Conservation (phyloP, 2,888 invertebrate genomes). For the Eurytoma adleriae region DNA sequence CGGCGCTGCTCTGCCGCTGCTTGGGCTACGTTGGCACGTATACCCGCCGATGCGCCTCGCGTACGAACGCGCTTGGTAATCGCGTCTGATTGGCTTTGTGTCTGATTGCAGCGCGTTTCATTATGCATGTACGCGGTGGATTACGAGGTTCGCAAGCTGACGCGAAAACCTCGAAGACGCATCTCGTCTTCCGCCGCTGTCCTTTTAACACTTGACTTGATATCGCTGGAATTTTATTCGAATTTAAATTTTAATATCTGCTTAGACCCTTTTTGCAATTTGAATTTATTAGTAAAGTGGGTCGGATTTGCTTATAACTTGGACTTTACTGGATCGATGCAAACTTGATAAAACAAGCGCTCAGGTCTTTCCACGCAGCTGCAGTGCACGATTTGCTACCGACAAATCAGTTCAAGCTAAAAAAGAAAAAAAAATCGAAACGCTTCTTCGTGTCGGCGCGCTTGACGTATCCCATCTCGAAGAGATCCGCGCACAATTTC, state of each 20-base stretch:
- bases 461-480: background rate
- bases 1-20: no score
- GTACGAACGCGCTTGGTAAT: background rate
- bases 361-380: no score
- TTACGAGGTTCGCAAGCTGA: background rate
- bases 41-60: background rate
- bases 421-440: background rate
- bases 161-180: no score
- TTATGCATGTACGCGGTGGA: background rate
- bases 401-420: background rate
- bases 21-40: background rate
- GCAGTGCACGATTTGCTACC: background rate
- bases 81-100: background rate
- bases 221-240: no score
- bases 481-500: background rate
- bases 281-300: no score
- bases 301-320: no score
- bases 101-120: background rate
- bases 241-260: no score
- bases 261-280: no score
- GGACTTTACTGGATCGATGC: no score
- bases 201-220: no score
- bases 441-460: background rate
- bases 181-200: no score
- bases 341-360: no score